Base-by-base conservation (phyloP, 2,113 vertebrate species). In the Formicarius rufipectus region DNA sequence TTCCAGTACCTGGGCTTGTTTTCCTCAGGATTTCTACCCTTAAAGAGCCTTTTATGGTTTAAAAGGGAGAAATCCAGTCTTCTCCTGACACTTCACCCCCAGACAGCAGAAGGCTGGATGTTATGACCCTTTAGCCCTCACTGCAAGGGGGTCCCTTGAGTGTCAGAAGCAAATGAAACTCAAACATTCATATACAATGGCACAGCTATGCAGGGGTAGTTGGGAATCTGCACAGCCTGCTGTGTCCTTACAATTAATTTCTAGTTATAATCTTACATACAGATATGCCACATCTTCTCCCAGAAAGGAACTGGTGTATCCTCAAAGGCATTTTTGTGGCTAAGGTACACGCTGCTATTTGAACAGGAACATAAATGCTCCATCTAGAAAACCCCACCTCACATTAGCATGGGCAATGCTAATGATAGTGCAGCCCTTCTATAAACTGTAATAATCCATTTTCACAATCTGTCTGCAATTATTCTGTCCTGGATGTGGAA, bases 41-140 rank as follows among this genome's bases (percentile, higher is more conserved):
- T 60, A 25, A 87, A 82, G 40, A 91, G 81, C 91, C 91, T 96
- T 96, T 96, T 96, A 95, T 77, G 94, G 89, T 69, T 40, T 81
- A 95, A 78, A 79, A 74, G 59, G 49, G 37, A 42, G 68, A 96
- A 88, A 90, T 77, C 82, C 35, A 47, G 8, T 55, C 58, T 82
- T n/a, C 42, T 80, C 22, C 63, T 63, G 73, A 67, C 28, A 10
- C 31, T 78, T 50, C 40, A 11, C 22, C n/a, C 55, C 55, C 47
- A 50, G 45, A 52, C 35, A 80, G 64, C 1, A 0, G 84, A 45
- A 89, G 55, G 39, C 45, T 83, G 63, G 58, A 18, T 31, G 25
- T 59, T 18, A 27, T 0, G 0, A 44, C 37, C 7, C 8, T 47
- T 94, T 15, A 67, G 33, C 20, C 64, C 82, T 14, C 42, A 13